Percentiles rank a stretch among this genome's conserved stretches.
phyloP scores from a whole-genome alignment of 2,113 vertebrate genomes.

The Pelusios castaneus region DNA sequence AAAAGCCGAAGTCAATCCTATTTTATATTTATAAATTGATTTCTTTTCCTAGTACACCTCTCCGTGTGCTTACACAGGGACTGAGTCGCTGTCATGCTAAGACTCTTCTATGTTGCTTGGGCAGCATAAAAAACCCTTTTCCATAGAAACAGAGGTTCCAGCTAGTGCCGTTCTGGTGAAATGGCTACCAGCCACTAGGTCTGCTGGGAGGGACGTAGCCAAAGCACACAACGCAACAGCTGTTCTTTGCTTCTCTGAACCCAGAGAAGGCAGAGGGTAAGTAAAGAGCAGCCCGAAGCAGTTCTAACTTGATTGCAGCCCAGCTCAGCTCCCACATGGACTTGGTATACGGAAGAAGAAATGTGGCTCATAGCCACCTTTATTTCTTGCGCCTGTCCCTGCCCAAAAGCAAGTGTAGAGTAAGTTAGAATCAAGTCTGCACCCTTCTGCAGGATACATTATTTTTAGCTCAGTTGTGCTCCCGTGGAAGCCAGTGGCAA shows the following conservation, averaged over 20 bases:
- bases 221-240: background rate
- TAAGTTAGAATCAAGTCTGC: background rate
- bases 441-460: background rate
- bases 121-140: background rate
- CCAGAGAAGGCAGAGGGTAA: background rate
- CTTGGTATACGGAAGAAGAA: background rate
- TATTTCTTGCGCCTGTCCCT: background rate
- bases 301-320: background rate
- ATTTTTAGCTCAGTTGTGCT: background rate
- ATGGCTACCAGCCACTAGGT: background rate
- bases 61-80: background rate
- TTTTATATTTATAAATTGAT: background rate
- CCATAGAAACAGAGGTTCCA: background rate
- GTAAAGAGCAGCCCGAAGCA: background rate
- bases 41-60: rapidly evolving
- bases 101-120: background rate
- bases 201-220: background rate
- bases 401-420: rapidly evolving
- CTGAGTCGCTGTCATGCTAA: background rate
- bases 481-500: background rate
- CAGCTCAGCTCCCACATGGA: rapidly evolving
- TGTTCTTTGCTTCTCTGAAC: background rate
- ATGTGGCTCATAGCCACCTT: background rate
- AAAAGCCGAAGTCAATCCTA: background rate
- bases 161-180: background rate